These are phyloP conservation scores for Ischnura elegans DNA, from an alignment of 2,888 invertebrate species.

Conservation along the genomic window DNA sequence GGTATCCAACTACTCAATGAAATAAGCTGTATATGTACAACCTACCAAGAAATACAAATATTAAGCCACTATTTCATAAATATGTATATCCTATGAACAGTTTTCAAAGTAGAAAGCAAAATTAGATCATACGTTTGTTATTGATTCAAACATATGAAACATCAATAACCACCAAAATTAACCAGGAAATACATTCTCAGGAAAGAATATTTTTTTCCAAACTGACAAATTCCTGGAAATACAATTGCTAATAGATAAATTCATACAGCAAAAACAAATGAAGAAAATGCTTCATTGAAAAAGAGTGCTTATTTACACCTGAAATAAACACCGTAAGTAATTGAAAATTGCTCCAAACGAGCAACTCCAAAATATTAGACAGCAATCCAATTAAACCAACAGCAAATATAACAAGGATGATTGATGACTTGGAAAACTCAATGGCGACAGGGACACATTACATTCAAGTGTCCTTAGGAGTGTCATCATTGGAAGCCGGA, in stretches of 20 bases:
- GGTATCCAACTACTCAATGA: slow-evolving; percentile 33
- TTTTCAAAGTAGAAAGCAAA: slow-evolving; percentile 38
- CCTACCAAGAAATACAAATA: slow-evolving; percentile 19
- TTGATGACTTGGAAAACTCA: neutral
- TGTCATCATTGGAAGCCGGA: neutral
- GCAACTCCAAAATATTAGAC: slow-evolving; percentile 20
- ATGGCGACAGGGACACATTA: neutral
- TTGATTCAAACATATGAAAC: slow-evolving; percentile 33
- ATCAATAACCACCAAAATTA: slow-evolving; percentile 51
- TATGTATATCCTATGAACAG: neutral
- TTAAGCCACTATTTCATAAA: neutral
- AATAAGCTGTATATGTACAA: slow-evolving; percentile 46
- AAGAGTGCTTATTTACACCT: neutral
- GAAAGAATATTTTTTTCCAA: slow-evolving; percentile 20
- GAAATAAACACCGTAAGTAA: neutral
- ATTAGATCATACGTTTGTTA: slow-evolving; percentile 28
- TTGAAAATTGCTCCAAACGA: neutral
- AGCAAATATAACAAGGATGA: neutral
- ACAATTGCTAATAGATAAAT: neutral
- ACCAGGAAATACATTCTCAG: neutral
- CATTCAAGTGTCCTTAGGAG: slow-evolving; percentile 46
- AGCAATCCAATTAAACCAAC: neutral
- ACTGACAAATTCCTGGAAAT: slow-evolving; percentile 20
- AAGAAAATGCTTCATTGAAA: slow-evolving; percentile 15
- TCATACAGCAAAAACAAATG: neutral